Base-by-base conservation (phyloP, 2,797 vertebrate genomes). In the Enteromius mattozi region DNA sequence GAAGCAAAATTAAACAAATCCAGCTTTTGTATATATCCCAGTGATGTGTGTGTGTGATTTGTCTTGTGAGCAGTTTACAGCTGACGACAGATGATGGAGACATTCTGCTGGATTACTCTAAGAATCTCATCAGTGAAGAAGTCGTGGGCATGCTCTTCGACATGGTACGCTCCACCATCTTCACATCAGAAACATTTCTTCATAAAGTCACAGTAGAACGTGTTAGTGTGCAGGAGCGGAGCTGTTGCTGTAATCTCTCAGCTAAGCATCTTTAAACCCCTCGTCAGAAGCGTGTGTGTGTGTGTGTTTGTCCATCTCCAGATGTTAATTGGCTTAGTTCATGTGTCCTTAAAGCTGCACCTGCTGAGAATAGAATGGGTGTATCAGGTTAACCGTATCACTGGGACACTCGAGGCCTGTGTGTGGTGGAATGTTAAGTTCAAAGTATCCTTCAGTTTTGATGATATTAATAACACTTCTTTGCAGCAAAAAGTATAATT, bases 91-190 rank as follows among this genome's bases (percentile, higher is more conserved):
- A 95, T 21, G 96, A 97, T 93, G 98, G 97, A 17, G 96, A 97
- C 40, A 94, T 99, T 84, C 94, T 99, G 80, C 89, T 99, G 93
- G 98, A 99, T 94, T 99, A 97, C 89, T 99, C 98, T 0, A 99
- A 99, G 94, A 99, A 99, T 89, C 97, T 99, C 6, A 87, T 99
- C 90, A 99, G 95, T 0, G 96, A 97, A 80, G 96, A 97, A 0
- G 95, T 98, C 88, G 93, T 98, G 95, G 95, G 96, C 89, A 93
- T 98, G 95, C 92, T 99, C 92, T 86, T 97, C 61, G 94, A 97
- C 63, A 93, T 99, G 97, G 98, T 99, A 97, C 92, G 78, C 82
- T 81, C 30, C 42, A 6, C 30, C 19, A 0, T 27, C 51, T 70
- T 35, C 13, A 24, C 21, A 4, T 35, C 16, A 35, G 63, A 33